A percentile compares a stretch with the other conserved stretches of the same genome.
phyloP scores from a whole-genome alignment of 2,113 vertebrate species.

The Stigmatopora argus region DNA sequence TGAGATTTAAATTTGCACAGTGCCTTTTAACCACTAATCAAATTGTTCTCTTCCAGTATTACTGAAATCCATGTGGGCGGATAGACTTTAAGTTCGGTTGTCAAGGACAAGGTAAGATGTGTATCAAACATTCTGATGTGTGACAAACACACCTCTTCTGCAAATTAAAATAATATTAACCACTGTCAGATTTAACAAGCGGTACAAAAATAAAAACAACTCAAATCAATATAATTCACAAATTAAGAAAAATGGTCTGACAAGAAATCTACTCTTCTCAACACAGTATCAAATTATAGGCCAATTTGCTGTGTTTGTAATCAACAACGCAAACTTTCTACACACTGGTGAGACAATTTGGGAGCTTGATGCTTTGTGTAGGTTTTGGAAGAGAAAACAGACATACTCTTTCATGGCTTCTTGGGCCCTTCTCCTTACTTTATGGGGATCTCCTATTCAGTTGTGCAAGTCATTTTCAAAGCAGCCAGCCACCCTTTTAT shows the following conservation, averaged over 20 bases:
- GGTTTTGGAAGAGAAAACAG: conserved; percentile 70
- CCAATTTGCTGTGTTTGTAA: conserved; percentile 61
- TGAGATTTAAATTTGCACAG: conserved; percentile 67
- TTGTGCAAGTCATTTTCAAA: conserved; percentile 89
- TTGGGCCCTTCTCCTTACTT: conserved; percentile 65
- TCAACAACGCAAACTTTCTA: conserved; percentile 53
- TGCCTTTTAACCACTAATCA: conserved; percentile 46
- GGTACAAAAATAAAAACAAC: not conserved
- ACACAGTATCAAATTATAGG: conserved; percentile 13
- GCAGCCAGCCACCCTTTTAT: conserved; percentile 86
- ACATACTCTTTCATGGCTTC: conserved; percentile 77
- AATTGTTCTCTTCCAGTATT: conserved; percentile 44
- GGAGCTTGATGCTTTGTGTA: conserved; percentile 68
- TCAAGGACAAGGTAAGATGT: conserved; percentile 27
- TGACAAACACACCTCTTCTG: not conserved
- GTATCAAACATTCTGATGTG: conserved; percentile 20
- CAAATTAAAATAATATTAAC: conserved; percentile 11
- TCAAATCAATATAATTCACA: not conserved
- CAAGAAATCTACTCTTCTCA: conserved; percentile 25
- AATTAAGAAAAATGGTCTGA: conserved; percentile 32
- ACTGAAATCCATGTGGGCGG: conserved; percentile 24
- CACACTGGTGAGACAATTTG: conserved; percentile 45
- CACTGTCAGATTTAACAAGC: not conserved
- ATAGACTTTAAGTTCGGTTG: conserved; percentile 11
- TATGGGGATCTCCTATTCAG: conserved; percentile 85